Evolutionary conservation across 2,888 invertebrate species (phyloP), one percentile per base, ranked within the genome.

Genomic region (Cryptophagus acutangulus): DNA sequence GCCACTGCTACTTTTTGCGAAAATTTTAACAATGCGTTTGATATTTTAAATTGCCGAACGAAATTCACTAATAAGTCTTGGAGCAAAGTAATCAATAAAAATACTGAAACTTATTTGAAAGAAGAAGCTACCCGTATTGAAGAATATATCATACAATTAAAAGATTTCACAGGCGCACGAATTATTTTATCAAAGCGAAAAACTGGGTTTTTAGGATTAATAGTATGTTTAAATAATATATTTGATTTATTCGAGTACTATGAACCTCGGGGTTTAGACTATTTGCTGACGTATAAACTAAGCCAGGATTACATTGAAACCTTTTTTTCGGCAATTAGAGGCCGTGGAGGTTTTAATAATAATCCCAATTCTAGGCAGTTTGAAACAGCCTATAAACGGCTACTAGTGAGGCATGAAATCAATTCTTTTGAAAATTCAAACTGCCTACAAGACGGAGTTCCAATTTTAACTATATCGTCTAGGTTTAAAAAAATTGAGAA

Each of bases 251-350:
- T 20, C 6, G n/a, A 20, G 6, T 20, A 8, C 6, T 20, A 20
- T 20, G 31, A 15, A 16, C 9, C 8, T 15, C 13, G 16, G 16
- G 8, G 16, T 9, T 5, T 31, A 3, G 5, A 31, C 20, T 52
- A 46, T 31, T 10, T 49, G 17, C 41, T 43, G 13, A 33, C 36
- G 9, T 51, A 48, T 25, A 52, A 51, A 30, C 5, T 51, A 6
- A 43, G 37, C 28, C 51, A 52, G 34, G 48, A 51, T 38, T 47
- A 49, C 29, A 16, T 53, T 9, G 51, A 48, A 33, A 9, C 46
- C 15, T 46, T 51, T 20, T 54, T 54, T 44, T 26, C 34, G 3
- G 15, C 38, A 12, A 40, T 52, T 30, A 17, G 49, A 16, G 9
- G 14, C 13, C 24, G 24, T 20, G 24, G 24, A 8, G 24, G 24